Evolutionary conservation across 2,113 vertebrate genomes (phyloP), one percentile per base, ranked within the genome.

Genomic region (Leiothrix lutea): DNA sequence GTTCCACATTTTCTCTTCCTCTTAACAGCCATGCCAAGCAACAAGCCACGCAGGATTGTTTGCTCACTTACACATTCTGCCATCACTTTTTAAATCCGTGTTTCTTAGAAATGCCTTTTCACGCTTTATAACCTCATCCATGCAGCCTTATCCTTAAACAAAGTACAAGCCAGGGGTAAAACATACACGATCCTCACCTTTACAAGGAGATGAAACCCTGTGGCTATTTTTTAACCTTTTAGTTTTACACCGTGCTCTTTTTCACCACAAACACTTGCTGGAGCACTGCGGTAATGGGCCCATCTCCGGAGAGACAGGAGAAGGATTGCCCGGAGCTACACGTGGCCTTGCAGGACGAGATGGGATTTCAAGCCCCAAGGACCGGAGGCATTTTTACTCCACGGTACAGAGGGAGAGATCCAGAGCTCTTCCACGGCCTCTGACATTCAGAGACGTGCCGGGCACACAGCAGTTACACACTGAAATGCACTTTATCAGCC

Each of bases 211-310:
- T 91, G 16, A 88, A 86, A 15, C 64, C 83, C 92, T 13, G 45
- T 13, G 70, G 94, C 88, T 80, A 15, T 90, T 92, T 90, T 88
- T 91, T 88, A 94, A 81, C 91, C 75, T 86, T 89, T 93, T 33
- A 8, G 12, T 36, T 95, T 85, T 62, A 62, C 42, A 1, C 12
- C 6, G 26, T 26, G 35, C 58, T 80, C 53, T 57, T 77, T 73
- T 50, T 62, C 85, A 29, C 79, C 67, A n/a, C 38, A n/a, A 92
- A 69, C 64, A 29, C 88, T 82, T 48, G 73, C 78, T 90, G 31
- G 40, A 64, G 48, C 47, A 13, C 22, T 69, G 54, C 20, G 50
- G 85, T 70, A 92, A 92, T 77, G 79, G 71, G 26, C 62, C 58
- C 70, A 5, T 93, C 85, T 92, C 82, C 14, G 74, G 31, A 77